Conservation (phyloP, 2,113 vertebrate genomes). For the Lampris incognitus region DNA sequence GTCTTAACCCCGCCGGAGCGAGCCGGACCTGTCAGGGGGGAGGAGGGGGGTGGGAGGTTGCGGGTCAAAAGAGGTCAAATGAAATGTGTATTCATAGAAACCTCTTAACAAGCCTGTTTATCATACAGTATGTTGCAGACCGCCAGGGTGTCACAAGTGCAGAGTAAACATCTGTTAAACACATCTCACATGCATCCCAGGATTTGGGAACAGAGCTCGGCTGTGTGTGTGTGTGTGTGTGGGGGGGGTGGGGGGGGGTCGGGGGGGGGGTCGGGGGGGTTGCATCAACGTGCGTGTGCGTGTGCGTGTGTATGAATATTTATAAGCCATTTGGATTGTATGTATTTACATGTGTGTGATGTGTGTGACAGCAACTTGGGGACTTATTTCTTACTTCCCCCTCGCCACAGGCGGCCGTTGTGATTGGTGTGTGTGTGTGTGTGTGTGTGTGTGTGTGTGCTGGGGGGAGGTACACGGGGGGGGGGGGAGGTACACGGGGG, state of each 20-base stretch:
- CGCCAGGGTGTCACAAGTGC: no score
- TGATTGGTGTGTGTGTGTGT: no score
- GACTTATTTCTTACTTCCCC: conserved; percentile 5
- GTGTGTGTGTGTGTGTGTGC: no score
- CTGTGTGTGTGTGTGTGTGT: conserved; percentile 2
- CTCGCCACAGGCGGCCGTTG: conserved; percentile 7
- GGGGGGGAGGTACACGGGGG: no score
- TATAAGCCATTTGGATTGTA: background rate
- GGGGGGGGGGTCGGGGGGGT: no score
- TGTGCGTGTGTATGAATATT: background rate
- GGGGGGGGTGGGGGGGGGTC: no score
- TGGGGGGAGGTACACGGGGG: background rate
- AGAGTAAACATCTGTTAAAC: no score
- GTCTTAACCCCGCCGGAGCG: conserved; percentile 4
- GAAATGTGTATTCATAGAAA: background rate
- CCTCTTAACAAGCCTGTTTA: no score
- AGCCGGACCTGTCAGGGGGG: conserved; percentile 3
- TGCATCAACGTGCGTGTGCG: background rate
- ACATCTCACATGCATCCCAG: no score
- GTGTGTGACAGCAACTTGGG: conserved; percentile 38
- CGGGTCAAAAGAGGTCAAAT: background rate
- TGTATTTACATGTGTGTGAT: conserved; percentile 2
- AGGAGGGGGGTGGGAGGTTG: background rate
- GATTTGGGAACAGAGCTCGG: no score
- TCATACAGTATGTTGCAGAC: no score